Evolutionary conservation across 2,113 vertebrate genomes (phyloP).

Genomic region (Alligator mississippiensis): DNA sequence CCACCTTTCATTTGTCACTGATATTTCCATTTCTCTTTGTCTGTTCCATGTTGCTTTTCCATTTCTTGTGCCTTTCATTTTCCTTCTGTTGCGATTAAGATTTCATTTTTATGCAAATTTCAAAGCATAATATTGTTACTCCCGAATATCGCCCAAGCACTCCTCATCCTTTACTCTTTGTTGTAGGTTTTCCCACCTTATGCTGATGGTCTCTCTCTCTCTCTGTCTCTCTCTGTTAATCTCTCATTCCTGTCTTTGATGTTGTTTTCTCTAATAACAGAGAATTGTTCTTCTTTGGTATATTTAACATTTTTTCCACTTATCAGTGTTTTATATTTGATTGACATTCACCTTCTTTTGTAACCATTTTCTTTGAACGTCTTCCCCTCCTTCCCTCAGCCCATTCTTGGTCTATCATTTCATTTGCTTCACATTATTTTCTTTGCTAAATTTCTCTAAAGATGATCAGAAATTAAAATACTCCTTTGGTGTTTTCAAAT

Average conservation of each 20-base stretch:
- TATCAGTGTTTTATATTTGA: constrained; percentile 46
- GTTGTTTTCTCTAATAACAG: constrained; percentile 25
- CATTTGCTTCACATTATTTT: not conserved
- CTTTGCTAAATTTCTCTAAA: not conserved
- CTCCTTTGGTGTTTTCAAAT: not conserved
- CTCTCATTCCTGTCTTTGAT: constrained; percentile 44
- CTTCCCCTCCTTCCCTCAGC: not conserved
- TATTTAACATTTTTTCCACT: constrained; percentile 17
- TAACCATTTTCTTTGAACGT: not conserved
- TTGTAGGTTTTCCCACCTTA: constrained; percentile 30
- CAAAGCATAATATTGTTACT: constrained; percentile 19
- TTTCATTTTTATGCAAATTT: constrained; percentile 62
- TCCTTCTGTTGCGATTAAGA: constrained; percentile 34
- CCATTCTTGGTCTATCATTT: not conserved
- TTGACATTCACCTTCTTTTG: constrained; percentile 52
- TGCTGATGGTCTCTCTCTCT: constrained; percentile 29
- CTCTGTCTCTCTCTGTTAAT: constrained; percentile 42
- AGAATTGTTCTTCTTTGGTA: constrained; percentile 53
- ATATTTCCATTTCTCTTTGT: constrained; percentile 3
- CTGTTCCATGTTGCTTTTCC: not conserved
- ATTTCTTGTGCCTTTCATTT: not conserved
- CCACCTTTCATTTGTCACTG: not conserved
- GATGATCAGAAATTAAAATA: not conserved
- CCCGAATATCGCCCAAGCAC: not conserved
- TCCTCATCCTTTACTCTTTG: constrained; percentile 51